Percentiles rank a stretch among this genome's conserved stretches.
These are phyloP conservation scores for Hoplodrina ambigua DNA, from an alignment of 2,888 invertebrate genomes.

Conservation along the genomic window DNA sequence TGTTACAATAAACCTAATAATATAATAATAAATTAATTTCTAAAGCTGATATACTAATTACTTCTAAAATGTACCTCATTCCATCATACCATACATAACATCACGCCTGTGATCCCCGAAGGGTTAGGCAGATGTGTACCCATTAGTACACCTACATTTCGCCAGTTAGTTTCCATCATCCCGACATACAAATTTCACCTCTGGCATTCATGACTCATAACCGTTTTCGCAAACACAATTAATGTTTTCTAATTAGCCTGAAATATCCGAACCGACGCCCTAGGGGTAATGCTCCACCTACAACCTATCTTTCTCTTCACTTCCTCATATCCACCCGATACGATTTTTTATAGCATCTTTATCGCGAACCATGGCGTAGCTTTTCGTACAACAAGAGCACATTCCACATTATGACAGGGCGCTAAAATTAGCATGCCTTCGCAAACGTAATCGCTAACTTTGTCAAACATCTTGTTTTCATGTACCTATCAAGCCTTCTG, in stretches of 20 bases:
- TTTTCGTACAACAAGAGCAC: constrained; percentile 2
- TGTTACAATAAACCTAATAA: constrained; percentile 8
- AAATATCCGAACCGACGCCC: too few species aligned
- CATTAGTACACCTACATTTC: too few species aligned
- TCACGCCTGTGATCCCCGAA: too few species aligned
- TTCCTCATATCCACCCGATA: background rate
- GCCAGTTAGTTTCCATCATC: too few species aligned
- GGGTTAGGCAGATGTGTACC: too few species aligned
- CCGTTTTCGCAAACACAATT: too few species aligned
- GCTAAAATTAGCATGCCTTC: constrained; percentile 40
- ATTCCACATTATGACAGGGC: constrained; percentile 14
- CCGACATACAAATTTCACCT: too few species aligned
- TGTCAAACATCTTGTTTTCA: constrained; percentile 30
- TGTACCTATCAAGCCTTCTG: background rate
- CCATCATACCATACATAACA: too few species aligned
- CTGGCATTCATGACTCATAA: background rate
- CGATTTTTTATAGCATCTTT: background rate
- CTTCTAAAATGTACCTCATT: background rate
- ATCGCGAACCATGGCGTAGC: constrained; percentile 6
- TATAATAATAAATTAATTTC: background rate
- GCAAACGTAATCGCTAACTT: constrained; percentile 25
- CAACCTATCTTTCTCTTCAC: too few species aligned
- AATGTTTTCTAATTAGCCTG: too few species aligned
- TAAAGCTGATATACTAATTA: background rate
- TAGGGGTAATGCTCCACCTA: background rate